Conservation (phyloP, 2,888 invertebrate genomes). For the Cartodere bifasciata region DNA sequence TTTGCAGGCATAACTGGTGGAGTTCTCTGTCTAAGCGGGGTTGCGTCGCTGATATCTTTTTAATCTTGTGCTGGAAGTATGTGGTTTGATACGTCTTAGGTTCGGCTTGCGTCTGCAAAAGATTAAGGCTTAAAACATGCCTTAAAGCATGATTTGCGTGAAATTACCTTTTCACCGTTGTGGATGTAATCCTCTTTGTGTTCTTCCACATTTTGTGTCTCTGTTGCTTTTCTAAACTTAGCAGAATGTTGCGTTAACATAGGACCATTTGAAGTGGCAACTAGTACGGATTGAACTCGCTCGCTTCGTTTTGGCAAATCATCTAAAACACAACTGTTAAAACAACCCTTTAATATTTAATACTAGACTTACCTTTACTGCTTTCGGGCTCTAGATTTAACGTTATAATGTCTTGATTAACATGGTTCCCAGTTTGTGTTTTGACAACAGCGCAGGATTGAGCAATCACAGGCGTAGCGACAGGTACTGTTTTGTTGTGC, state of each 20-base stretch:
- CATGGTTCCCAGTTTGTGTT: conserved; percentile 14
- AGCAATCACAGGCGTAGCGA: conserved; percentile 33
- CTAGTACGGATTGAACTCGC: conserved; percentile 32
- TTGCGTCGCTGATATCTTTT: conserved; percentile 22
- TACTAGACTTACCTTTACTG: conserved; percentile 24
- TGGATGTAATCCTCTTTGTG: conserved; percentile 29
- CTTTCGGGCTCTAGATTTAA: conserved; percentile 23
- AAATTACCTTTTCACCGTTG: conserved; percentile 30
- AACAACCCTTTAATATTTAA: too few species aligned
- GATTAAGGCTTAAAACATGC: too few species aligned
- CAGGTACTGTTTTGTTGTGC: conserved; percentile 23
- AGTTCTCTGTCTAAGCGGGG: conserved; percentile 29
- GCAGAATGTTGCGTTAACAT: conserved; percentile 33
- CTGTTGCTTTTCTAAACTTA: conserved; percentile 28
- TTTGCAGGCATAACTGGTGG: conserved; percentile 29
- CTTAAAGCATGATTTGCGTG: too few species aligned
- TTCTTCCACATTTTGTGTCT: conserved; percentile 23
- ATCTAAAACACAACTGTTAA: too few species aligned
- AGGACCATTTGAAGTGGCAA: conserved; percentile 33
- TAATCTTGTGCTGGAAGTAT: conserved; percentile 28
- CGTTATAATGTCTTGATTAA: conserved; percentile 23
- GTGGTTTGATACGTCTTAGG: conserved; percentile 25
- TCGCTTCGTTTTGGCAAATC: conserved; percentile 24
- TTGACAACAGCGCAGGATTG: conserved; percentile 23
- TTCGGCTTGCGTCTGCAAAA: conserved; percentile 11